Evolutionary conservation across 2,113 vertebrate species (phyloP).

Genomic region (Ifrita kowaldi): DNA sequence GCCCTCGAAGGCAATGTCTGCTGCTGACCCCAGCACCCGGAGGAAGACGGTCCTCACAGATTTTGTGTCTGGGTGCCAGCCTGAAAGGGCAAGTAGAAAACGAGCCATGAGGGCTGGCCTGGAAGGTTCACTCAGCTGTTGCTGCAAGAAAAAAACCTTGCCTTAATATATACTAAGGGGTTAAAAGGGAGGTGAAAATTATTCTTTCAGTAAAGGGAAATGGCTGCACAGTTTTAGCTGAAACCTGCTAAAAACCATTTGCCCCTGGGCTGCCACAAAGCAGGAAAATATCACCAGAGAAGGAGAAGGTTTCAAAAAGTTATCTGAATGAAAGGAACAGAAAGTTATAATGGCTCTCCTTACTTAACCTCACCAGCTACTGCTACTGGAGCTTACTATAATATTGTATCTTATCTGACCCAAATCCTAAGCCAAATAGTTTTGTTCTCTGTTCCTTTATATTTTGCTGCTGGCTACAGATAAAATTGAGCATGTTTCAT

Average conservation of each 20-base stretch:
- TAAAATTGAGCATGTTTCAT: not conserved
- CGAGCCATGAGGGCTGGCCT: accelerated
- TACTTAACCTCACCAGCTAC: not conserved
- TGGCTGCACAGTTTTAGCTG: not conserved
- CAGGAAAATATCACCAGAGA: not conserved
- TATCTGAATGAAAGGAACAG: not conserved
- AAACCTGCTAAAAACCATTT: not conserved
- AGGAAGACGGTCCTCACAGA: accelerated
- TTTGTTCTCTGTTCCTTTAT: not conserved
- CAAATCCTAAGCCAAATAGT: not conserved
- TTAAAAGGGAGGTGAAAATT: not conserved
- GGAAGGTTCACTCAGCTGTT: not conserved
- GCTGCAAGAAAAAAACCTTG: not conserved
- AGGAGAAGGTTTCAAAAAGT: not conserved
- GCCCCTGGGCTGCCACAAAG: not conserved
- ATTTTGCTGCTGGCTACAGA: not conserved
- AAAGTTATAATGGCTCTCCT: not conserved
- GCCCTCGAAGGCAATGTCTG: no score
- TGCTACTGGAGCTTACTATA: not conserved
- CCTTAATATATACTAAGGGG: not conserved
- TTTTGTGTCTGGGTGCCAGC: not conserved
- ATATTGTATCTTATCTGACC: not conserved
- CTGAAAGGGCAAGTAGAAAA: not conserved
- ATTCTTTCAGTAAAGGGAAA: not conserved
- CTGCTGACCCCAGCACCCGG: not conserved